A percentile compares a stretch with the other conserved stretches of the same genome.
phyloP scores from a whole-genome alignment of 2,888 invertebrate species.

The Acutogordius australiensis region DNA sequence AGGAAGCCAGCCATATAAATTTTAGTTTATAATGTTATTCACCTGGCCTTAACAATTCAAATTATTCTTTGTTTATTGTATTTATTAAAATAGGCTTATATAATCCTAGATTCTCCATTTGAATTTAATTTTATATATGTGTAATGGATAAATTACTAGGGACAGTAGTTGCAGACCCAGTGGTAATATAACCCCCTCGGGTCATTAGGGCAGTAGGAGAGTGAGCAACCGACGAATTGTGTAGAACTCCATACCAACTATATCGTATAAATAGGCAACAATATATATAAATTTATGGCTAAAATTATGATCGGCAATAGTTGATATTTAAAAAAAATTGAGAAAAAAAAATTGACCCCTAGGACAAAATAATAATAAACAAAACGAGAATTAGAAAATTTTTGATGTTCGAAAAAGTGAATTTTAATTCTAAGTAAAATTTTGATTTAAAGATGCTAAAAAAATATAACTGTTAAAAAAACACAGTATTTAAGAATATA shows the following conservation, averaged over 20 bases:
- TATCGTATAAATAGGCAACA: background rate
- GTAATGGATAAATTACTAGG: background rate
- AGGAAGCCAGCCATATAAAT: too few species aligned
- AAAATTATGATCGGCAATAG: background rate
- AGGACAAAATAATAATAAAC: too few species aligned
- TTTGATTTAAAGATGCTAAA: too few species aligned
- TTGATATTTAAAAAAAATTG: background rate
- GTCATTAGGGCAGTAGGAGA: background rate
- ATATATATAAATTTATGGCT: background rate
- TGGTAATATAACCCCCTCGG: background rate
- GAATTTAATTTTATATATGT: background rate
- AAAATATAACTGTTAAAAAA: background rate
- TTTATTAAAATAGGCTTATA: too few species aligned
- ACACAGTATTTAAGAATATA: background rate
- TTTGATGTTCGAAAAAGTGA: too few species aligned
- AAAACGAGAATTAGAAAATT: too few species aligned
- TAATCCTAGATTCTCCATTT: too few species aligned
- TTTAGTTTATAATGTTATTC: too few species aligned
- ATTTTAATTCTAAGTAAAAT: too few species aligned
- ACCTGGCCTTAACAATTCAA: too few species aligned
- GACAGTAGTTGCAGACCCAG: constrained; percentile 8
- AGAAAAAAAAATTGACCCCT: too few species aligned
- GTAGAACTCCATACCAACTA: constrained; percentile 5
- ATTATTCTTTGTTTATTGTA: too few species aligned
- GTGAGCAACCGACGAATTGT: background rate